Conservation (phyloP, 2,113 vertebrate species). For the Callipepla californica region DNA sequence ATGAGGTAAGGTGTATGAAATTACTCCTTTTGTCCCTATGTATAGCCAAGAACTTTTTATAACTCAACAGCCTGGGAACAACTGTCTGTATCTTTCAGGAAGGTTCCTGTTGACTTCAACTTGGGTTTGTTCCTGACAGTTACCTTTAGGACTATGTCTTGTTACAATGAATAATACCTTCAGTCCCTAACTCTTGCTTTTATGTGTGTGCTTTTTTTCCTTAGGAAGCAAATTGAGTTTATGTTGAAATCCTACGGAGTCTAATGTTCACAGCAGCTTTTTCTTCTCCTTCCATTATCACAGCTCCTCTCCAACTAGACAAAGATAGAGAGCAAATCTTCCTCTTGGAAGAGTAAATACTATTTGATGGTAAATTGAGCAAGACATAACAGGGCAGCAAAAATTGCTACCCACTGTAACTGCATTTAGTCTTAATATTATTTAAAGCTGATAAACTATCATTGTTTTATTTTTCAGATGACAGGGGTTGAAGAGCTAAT, state of each 20-base stretch:
- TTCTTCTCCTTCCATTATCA: neutral
- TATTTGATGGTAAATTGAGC: conserved; percentile 43
- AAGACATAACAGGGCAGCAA: conserved; percentile 13
- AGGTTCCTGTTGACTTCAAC: neutral
- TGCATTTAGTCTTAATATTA: conserved; percentile 34
- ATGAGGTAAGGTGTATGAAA: conserved; percentile 48
- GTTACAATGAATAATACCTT: neutral
- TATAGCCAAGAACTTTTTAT: neutral
- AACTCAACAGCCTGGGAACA: neutral
- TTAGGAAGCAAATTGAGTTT: neutral
- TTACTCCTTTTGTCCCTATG: neutral
- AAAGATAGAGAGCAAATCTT: neutral
- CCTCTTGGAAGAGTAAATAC: conserved; percentile 26
- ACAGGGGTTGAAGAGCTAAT: conserved; percentile 29
- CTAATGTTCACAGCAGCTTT: neutral
- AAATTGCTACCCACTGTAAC: conserved; percentile 18
- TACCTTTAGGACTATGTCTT: neutral
- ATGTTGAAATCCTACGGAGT: neutral
- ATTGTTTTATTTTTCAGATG: conserved; percentile 54
- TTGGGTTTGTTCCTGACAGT: neutral
- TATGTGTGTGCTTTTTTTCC: neutral
- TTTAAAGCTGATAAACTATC: conserved; percentile 34
- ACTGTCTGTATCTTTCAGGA: neutral
- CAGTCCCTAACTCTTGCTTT: neutral
- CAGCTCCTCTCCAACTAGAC: neutral